phyloP scores from a whole-genome alignment of 2,797 vertebrate species.

The Peromyscus nudipes region DNA sequence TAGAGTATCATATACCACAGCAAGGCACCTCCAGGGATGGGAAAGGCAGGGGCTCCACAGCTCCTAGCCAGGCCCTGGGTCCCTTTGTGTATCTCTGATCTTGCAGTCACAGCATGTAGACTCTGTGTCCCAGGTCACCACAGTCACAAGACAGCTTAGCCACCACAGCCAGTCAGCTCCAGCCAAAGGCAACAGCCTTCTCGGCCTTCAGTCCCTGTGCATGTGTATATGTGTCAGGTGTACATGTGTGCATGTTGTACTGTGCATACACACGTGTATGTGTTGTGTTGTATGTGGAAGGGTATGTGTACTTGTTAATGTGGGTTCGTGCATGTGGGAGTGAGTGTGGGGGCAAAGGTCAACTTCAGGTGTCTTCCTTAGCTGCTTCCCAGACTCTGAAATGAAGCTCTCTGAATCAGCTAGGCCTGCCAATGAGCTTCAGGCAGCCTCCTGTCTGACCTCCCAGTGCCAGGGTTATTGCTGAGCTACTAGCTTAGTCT shows the following conservation, averaged over 20 bases:
- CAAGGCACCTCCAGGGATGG: not conserved
- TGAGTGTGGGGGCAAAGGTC: not conserved
- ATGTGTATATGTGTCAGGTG: too few relatives aligned
- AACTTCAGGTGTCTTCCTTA: not conserved
- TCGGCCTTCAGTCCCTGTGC: not conserved
- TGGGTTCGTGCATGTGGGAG: not conserved
- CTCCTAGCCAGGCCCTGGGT: not conserved
- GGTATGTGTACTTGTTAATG: not conserved
- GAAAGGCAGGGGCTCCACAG: fast-evolving
- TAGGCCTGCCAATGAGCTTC: too few relatives aligned
- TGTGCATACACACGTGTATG: not conserved
- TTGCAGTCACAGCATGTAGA: not conserved
- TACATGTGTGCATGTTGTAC: too few relatives aligned
- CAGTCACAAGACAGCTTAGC: not conserved
- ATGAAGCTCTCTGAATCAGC: not conserved
- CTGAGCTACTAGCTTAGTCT: not conserved
- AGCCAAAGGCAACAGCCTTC: not conserved
- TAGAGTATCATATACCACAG: not conserved
- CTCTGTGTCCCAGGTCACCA: not conserved
- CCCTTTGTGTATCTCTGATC: not conserved
- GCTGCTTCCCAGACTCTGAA: not conserved
- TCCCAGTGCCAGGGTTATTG: not conserved
- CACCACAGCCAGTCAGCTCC: not conserved
- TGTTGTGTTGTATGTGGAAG: not conserved
- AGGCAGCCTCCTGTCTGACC: not conserved